Conservation (phyloP, 2,888 invertebrate species). For the Maniola hyperantus region DNA sequence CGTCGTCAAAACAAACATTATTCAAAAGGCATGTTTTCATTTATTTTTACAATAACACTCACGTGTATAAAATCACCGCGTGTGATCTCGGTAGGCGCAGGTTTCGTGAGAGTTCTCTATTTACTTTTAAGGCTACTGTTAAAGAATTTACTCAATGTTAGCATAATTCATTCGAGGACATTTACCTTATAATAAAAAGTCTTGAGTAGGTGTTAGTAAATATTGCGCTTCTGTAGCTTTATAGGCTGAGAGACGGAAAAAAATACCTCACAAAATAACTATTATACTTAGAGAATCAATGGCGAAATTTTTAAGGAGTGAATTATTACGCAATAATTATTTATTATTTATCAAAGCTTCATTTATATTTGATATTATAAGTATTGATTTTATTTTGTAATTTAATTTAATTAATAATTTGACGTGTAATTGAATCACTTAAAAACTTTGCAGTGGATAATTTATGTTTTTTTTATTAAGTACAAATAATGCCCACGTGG, state of each 20-base stretch:
- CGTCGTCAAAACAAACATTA: constrained; percentile 76
- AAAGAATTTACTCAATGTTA: constrained; percentile 40
- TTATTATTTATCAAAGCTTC: no score
- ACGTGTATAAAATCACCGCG: constrained; percentile 60
- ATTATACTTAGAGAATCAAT: no score
- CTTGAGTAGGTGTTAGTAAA: constrained; percentile 41
- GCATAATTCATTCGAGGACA: constrained; percentile 32
- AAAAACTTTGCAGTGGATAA: no score
- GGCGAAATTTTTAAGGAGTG: no score
- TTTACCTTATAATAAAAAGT: constrained; percentile 34
- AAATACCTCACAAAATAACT: not conserved
- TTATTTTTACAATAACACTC: constrained; percentile 70
- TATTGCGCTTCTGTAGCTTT: constrained; percentile 4
- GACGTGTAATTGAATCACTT: no score
- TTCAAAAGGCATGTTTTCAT: constrained; percentile 73
- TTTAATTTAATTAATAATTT: no score
- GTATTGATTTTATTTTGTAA: no score
- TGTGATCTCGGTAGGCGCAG: constrained; percentile 60
- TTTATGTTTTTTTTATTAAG: no score
- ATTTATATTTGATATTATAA: no score
- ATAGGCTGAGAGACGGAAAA: constrained; percentile 6
- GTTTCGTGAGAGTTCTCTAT: constrained; percentile 62
- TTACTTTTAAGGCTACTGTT: constrained; percentile 47
- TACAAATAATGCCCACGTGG: no score
- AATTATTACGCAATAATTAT: no score